Evolutionary conservation across 2,113 vertebrate species (phyloP), one percentile per base, ranked within the genome.

Genomic region (Reinhardtius hippoglossoides): DNA sequence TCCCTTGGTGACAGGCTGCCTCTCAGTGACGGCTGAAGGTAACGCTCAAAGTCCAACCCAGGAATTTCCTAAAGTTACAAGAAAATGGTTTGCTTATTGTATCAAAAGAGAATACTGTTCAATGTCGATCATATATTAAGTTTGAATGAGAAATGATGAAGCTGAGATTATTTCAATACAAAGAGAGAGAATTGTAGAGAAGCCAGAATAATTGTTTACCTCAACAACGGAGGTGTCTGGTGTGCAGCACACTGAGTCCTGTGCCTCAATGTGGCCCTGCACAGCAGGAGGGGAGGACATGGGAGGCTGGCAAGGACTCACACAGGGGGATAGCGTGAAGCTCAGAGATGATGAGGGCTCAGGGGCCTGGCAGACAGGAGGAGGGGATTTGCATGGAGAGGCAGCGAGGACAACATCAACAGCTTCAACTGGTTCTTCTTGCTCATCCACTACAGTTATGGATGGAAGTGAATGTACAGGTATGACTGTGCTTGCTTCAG

Each of bases 21-120:
- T 56, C 89, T 83, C 48, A 69, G 74, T 18, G 90, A 69, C 3
- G 92, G 89, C 81, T 78, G 92, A 27, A 95, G 74, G 81, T 95
- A 95, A 35, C 91, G 89, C 73, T 94, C 93, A 80, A 95, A 91
- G 76, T 95, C 94, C 86, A 94, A 73, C 12, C 82, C 88, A 9
- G 85, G 74, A 67, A 67, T 9, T 37, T 81, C 83, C 94, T 94
- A 13, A n/a, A 63, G 74, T 63, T 31, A 65, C 7, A 71, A 64
- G 9, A 48, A 5, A 50, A 63, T 5, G 12, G 20, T 27, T 59
- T 20, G 4, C 44, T 76, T 24, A 46, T 1, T 35, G 26, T 9
- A 18, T 0, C 10, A 14, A 46, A 46, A 14, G 4, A 56, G 0
- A 3, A 67, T 10, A 7, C 3, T 15, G 9, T 6, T 12, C 31